Percentiles rank a stretch among this genome's conserved stretches.
Conservation (phyloP, 2,888 invertebrate species). For the Argynnis bischoffii region DNA sequence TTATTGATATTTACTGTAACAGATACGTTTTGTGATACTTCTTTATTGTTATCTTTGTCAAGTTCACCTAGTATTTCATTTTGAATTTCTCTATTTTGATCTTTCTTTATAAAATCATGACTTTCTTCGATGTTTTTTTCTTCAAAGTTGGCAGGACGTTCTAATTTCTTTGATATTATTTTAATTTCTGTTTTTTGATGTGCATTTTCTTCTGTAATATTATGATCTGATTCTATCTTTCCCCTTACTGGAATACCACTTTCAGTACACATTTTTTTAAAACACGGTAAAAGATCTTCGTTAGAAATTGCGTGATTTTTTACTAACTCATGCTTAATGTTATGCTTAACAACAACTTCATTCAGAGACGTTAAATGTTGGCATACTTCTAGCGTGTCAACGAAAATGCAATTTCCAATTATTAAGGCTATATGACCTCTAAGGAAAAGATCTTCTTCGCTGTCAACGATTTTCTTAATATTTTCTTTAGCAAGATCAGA, state of each 20-base stretch:
- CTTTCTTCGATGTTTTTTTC: neutral
- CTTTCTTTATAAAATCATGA: too few relatives aligned
- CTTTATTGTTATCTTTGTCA: too few relatives aligned
- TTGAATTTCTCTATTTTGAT: too few relatives aligned
- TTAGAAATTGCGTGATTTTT: constrained; percentile 64
- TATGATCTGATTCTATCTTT: constrained; percentile 1
- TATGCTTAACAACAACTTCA: constrained; percentile 76
- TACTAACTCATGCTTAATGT: constrained; percentile 79
- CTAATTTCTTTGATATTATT: neutral
- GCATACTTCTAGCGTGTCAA: constrained; percentile 84
- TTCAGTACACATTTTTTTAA: constrained; percentile 71
- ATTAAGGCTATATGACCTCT: constrained; percentile 79
- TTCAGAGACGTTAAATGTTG: constrained; percentile 75
- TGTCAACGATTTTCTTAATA: constrained; percentile 55
- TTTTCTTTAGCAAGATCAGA: constrained; percentile 58
- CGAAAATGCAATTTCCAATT: constrained; percentile 84
- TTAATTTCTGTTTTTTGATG: neutral
- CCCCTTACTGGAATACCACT: constrained; percentile 44
- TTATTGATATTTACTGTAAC: too few relatives aligned
- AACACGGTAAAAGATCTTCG: constrained; percentile 70
- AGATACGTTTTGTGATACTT: too few relatives aligned
- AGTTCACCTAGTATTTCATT: too few relatives aligned
- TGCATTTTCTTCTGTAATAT: neutral
- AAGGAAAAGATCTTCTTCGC: constrained; percentile 62
- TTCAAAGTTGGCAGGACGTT: neutral